These are phyloP conservation scores for Heliconius melpomene DNA, from an alignment of 1,140 invertebrate genomes.

Conservation along the genomic window DNA sequence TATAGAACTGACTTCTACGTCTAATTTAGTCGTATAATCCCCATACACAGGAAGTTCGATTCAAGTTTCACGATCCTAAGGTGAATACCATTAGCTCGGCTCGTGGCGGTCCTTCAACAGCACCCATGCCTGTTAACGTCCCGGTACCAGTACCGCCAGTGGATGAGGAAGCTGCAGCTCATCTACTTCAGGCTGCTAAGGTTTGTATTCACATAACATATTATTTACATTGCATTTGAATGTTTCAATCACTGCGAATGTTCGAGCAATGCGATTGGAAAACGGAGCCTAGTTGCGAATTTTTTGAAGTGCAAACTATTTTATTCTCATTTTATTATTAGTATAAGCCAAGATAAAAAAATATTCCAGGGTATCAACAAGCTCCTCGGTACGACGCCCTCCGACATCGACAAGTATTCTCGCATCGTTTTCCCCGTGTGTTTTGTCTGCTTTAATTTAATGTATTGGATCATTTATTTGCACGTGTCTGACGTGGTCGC, in stretches of 20 bases:
- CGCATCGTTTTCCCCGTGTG: constrained; percentile 97
- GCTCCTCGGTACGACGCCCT: constrained; percentile 94
- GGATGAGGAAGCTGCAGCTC: constrained; percentile 84
- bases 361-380: constrained; percentile 89
- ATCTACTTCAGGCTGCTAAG: constrained; percentile 89
- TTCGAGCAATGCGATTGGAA: constrained; percentile 34
- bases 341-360: constrained; percentile 43
- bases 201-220: constrained; percentile 55
- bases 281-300: constrained; percentile 10
- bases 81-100: constrained; percentile 93
- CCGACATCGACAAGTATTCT: constrained; percentile 98
- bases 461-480: constrained; percentile 99
- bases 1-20: constrained; percentile 31
- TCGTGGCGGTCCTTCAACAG: constrained; percentile 63
- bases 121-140: constrained; percentile 16
- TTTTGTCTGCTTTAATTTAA: constrained; percentile 98
- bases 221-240: constrained; percentile 15
- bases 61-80: constrained; percentile 95
- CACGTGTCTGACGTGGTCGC: constrained; percentile 97
- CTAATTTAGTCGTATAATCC: constrained; percentile 56
- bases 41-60: constrained; percentile 91
- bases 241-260: constrained; percentile 28
- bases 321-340: constrained; percentile 18
- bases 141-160: constrained; percentile 65
- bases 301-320: not conserved